Evolutionary conservation across 2,888 invertebrate genomes (phyloP), one percentile per base, ranked within the genome.

Genomic region (Hydraecia micacea): DNA sequence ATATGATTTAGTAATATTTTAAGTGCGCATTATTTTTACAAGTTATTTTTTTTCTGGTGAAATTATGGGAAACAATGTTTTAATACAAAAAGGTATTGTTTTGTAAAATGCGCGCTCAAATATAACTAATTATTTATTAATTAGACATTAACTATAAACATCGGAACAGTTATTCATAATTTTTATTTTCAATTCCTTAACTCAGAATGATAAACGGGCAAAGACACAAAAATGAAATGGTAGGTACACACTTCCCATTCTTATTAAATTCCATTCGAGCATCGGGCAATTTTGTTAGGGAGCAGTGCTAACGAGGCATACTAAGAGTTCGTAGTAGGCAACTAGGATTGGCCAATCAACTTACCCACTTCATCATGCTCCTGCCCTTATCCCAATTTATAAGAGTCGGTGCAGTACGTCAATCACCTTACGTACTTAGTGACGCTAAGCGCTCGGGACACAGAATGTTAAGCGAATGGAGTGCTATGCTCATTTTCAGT

Each of bases 71-170:
- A 49, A 21, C 8, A 63, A 1, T 52, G 18, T 32, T 71, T 55
- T 13, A 13, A 58, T 67, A 62, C 42, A 73, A 70, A 83, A 70
- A 39, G 15, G 18, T 18, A 25, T 49, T 25, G 13, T 9, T 81
- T 42, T 15, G 2, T 46, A 55, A 63, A 83, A 76, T 80, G 42
- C 71, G 52, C 87, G 73, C 80, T 84, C 18, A 52, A 79, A 86
- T 63, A 79, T 52, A 74, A 82, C 75, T 28, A 39, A 9, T 66
- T 70, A 77, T 72, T 62, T 72, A 76, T 87, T 85, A 81, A 79
- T 79, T 77, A 81, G 46, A 86, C 65, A 77, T 75, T 86, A 86
- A 71, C 69, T 81, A 86, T 82, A 86, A 85, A 86, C 58, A 80
- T 78, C 49, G 71, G 83, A 88, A 86, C 73, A 77, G 70, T 80